Percentiles rank a stretch among this genome's conserved stretches.
These are phyloP conservation scores for Sinohyriopsis cumingii DNA, from an alignment of 2,888 invertebrate species.

Conservation along the genomic window DNA sequence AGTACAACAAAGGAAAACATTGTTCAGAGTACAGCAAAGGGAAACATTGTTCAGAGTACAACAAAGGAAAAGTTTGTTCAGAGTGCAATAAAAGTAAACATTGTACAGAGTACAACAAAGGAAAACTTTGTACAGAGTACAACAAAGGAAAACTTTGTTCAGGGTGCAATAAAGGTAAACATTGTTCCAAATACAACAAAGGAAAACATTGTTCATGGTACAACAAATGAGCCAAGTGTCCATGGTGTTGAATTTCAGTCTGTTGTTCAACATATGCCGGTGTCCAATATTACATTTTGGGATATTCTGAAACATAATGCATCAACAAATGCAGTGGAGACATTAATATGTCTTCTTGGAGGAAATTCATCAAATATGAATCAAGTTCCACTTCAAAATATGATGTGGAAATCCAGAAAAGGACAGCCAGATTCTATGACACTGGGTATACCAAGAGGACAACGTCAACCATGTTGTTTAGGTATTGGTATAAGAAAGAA, in stretches of 20 bases:
- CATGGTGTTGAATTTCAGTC: background rate
- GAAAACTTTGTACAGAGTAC: background rate
- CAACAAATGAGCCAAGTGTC: background rate
- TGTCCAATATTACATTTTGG: constrained; percentile 20
- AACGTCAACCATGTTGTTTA: constrained; percentile 4
- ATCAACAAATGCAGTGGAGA: constrained; percentile 12
- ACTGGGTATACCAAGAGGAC: constrained; percentile 26
- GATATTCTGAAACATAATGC: constrained; percentile 33
- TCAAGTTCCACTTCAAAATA: constrained; percentile 9
- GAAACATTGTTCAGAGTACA: no score
- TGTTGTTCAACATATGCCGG: background rate
- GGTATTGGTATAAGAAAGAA: no score
- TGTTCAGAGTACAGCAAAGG: no score
- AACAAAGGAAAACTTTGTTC: no score
- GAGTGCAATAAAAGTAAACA: background rate
- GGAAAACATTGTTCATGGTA: background rate
- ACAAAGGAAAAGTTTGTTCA: background rate
- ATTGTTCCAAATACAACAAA: background rate
- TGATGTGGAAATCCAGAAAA: constrained; percentile 13
- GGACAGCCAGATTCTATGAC: constrained; percentile 25
- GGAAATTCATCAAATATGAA: constrained; percentile 17
- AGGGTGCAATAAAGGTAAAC: background rate
- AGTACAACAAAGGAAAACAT: no score
- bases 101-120: background rate
- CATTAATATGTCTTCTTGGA: constrained; percentile 28